Evolutionary conservation across 2,797 vertebrate genomes (phyloP).

Genomic region (Odontamblyopus rebecca): DNA sequence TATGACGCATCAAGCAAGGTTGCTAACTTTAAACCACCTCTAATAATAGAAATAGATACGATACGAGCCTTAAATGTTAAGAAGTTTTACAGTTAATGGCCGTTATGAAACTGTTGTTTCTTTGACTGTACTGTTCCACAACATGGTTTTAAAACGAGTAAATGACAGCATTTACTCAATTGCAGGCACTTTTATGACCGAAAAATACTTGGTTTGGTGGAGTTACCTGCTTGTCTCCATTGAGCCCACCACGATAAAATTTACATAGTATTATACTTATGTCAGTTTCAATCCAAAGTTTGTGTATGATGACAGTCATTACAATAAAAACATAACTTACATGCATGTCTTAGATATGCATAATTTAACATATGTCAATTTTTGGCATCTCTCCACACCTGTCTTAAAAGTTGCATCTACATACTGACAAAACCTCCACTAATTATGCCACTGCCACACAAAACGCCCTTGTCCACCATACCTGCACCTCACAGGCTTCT

Average conservation of each 20-base stretch:
- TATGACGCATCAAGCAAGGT: not conserved
- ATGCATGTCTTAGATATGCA: slow-evolving; percentile 12
- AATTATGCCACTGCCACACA: slow-evolving; percentile 61
- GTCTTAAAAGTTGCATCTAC: slow-evolving; percentile 60
- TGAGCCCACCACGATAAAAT: not conserved
- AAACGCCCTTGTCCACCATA: slow-evolving; percentile 61
- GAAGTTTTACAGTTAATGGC: not conserved
- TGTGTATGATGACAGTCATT: not conserved
- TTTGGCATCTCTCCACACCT: slow-evolving; percentile 40
- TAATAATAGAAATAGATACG: not conserved
- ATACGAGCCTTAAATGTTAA: not conserved
- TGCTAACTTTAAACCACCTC: not conserved
- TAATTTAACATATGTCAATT: slow-evolving; percentile 25
- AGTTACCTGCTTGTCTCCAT: not conserved
- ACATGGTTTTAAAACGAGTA: no score
- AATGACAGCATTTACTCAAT: not conserved
- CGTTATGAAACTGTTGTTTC: no score
- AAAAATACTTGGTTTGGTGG: not conserved
- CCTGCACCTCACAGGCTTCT: slow-evolving; percentile 76
- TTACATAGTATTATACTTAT: not conserved
- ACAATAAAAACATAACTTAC: not conserved
- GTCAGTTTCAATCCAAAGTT: not conserved
- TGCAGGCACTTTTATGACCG: not conserved
- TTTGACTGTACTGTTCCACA: no score
- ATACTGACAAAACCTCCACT: slow-evolving; percentile 17